Evolutionary conservation across 1,140 invertebrate genomes (phyloP).

Genomic region (Drosophila funebris): DNA sequence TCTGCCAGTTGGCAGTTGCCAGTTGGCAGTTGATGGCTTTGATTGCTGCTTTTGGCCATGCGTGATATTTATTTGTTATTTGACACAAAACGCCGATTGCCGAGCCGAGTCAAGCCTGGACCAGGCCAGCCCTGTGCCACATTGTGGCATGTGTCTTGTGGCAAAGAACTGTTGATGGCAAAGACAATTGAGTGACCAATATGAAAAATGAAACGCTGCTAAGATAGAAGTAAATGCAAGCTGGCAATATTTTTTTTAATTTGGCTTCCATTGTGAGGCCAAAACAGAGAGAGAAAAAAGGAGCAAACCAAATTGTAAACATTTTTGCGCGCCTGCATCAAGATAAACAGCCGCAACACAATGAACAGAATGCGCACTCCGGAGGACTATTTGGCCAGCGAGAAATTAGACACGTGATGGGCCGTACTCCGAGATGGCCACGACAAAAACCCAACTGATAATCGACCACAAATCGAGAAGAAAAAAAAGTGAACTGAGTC

Average conservation of each 20-base stretch:
- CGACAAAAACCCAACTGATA: slow-evolving; percentile 66
- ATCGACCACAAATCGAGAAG: slow-evolving; percentile 25
- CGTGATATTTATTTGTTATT: slow-evolving; percentile 83
- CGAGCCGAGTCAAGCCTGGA: slow-evolving; percentile 8
- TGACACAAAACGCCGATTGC: slow-evolving; percentile 74
- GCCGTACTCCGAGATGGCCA: slow-evolving; percentile 56
- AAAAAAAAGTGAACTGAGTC: slow-evolving; percentile 41
- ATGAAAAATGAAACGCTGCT: slow-evolving; percentile 72
- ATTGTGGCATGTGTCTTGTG: slow-evolving; percentile 72
- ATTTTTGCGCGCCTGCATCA: slow-evolving; percentile 79
- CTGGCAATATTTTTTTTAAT: slow-evolving; percentile 71
- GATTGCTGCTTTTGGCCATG: slow-evolving; percentile 80
- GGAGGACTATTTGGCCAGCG: slow-evolving; percentile 72
- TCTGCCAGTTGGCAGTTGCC: slow-evolving; percentile 49
- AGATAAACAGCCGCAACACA: slow-evolving; percentile 64
- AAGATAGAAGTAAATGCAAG: slow-evolving; percentile 23
- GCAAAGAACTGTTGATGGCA: slow-evolving; percentile 1
- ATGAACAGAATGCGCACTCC: slow-evolving; percentile 59
- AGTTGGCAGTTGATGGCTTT: slow-evolving; percentile 69
- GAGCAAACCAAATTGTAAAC: slow-evolving; percentile 76
- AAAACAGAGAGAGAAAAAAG: slow-evolving; percentile 35
- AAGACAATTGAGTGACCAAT: slow-evolving; percentile 77
- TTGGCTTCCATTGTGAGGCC: slow-evolving; percentile 61
- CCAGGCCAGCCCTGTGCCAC: slow-evolving; percentile 24
- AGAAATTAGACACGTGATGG: slow-evolving; percentile 80